phyloP scores from a whole-genome alignment of 2,888 invertebrate genomes.

The Lepidochrysops patricia region DNA sequence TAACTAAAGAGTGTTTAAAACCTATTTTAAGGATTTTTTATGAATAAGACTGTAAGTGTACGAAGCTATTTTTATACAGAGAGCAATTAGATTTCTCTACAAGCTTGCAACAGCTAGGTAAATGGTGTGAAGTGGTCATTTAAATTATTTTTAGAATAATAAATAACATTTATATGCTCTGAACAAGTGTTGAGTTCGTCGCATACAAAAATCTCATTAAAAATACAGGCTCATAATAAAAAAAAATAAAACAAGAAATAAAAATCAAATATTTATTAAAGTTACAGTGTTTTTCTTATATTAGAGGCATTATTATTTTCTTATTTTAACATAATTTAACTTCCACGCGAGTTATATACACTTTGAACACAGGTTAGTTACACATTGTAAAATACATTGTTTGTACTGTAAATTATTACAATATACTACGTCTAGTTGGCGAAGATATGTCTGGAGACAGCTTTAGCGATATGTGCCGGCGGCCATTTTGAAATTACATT shows the following conservation, averaged over 20 bases:
- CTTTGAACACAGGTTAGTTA: slow-evolving; percentile 42
- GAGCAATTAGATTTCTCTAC: neutral
- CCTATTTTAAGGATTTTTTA: no score
- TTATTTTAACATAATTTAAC: slow-evolving; percentile 10
- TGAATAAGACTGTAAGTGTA: no score
- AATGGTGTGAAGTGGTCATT: neutral
- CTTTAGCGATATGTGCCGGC: neutral
- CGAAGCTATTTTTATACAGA: neutral
- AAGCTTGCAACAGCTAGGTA: neutral
- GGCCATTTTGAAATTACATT: neutral
- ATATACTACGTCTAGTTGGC: slow-evolving; percentile 21
- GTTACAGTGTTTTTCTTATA: neutral
- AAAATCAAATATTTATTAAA: slow-evolving; percentile 11
- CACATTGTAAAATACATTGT: slow-evolving; percentile 21
- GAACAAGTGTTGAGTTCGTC: neutral
- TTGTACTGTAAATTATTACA: neutral
- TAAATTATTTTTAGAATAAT: neutral
- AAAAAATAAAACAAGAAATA: neutral
- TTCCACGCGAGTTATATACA: slow-evolving; percentile 33
- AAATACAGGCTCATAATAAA: neutral
- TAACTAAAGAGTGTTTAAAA: no score
- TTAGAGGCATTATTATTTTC: neutral
- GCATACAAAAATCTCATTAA: neutral
- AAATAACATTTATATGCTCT: neutral
- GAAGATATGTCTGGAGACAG: slow-evolving; percentile 24